Evolutionary conservation across 1,140 invertebrate species (phyloP), one percentile per base, ranked within the genome.

Genomic region (Philotrypesis tridentata): DNA sequence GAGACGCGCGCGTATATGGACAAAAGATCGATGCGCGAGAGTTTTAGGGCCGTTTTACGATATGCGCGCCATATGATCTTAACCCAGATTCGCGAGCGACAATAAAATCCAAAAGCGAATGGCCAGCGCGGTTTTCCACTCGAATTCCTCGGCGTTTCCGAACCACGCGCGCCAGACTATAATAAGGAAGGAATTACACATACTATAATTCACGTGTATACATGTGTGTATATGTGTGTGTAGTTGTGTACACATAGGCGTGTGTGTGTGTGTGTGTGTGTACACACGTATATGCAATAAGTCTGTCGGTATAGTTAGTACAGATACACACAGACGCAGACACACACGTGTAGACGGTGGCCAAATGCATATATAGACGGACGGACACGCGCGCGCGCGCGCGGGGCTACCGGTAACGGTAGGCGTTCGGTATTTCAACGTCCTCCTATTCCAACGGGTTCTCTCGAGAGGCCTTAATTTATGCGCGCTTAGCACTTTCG

Each of bases 371-470:
- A 43, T 8, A 43, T 43, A 43, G 3, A 43, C 17, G 5, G 12
- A 43, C 17, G 17, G 23, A 67, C 4, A 67, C 8, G 23, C 11
- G 11, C 65, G 29, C 9, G 14, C 14, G 37, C 31, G 6, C 31
- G 4, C 70, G 29, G 9, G 23, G 27, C 72, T 61, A 55, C 43
- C 55, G 27, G 72, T 75, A 75, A 75, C 72, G 72, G 72, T 75
- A 23, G 48, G 29, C 29, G 48, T 17, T 73, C 71, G 23, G 31
- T 71, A 71, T 71, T 73, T 43, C 48, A 5, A 7, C 48, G 71
- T 73, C 71, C 71, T 25, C 43, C 43, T 73, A 73, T 55, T 73
- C 71, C 72, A 75, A 75, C 72, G 72, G 72, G 71, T 61, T 75
- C 61, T 75, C 72, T 55, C 48, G 48, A 17, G 0, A n/a, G 6